phyloP scores from a whole-genome alignment of 2,797 vertebrate species.

The Micropoecilia bifurca region DNA sequence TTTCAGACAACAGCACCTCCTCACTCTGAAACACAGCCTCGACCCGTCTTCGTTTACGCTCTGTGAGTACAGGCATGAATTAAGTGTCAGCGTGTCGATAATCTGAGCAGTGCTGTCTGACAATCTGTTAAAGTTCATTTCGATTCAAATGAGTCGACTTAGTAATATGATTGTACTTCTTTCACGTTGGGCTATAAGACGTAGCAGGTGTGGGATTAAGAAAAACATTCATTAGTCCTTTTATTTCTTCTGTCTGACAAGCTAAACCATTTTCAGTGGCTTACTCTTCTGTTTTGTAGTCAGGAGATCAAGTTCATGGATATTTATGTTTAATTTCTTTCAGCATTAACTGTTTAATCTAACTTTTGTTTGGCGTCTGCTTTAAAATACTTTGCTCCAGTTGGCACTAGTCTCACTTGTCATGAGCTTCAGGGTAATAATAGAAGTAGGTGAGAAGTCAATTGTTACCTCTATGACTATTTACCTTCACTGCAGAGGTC shows the following conservation, averaged over 20 bases:
- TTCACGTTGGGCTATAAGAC: background rate
- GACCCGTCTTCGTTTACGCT: slow-evolving; percentile 25
- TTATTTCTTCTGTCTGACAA: background rate
- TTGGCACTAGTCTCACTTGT: slow-evolving; percentile 38
- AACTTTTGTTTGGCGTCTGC: background rate
- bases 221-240: background rate
- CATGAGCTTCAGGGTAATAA: slow-evolving; percentile 57
- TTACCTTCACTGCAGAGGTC: slow-evolving; percentile 39
- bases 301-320: background rate
- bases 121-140: background rate
- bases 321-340: background rate
- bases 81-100: background rate
- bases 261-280: background rate
- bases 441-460: slow-evolving; percentile 76
- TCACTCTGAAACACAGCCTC: slow-evolving; percentile 21
- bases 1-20: slow-evolving; percentile 42
- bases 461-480: slow-evolving; percentile 46
- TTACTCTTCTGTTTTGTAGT: background rate
- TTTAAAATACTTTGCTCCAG: slow-evolving; percentile 36
- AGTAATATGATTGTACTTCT: background rate
- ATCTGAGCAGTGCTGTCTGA: background rate
- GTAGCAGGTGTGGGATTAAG: slow-evolving; percentile 10
- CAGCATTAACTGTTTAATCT: background rate
- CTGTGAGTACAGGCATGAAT: slow-evolving; percentile 63
- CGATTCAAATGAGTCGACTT: background rate